A percentile compares a stretch with the other conserved stretches of the same genome.
Conservation (phyloP, 2,113 vertebrate species). For the Hiodon alosoides region DNA sequence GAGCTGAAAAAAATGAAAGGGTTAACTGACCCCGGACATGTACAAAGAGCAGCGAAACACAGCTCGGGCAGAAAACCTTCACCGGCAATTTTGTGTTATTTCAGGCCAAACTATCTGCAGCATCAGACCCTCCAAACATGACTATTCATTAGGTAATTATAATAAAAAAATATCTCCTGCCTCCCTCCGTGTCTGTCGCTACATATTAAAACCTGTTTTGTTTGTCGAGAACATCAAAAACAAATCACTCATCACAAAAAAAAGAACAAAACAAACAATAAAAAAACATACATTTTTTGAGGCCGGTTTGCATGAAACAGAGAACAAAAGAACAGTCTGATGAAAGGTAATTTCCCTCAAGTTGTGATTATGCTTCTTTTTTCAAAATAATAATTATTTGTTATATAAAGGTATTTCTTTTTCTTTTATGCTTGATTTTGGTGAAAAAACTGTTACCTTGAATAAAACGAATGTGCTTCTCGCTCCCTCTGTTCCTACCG, state of each 20-base stretch:
- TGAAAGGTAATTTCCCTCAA: conserved; percentile 44
- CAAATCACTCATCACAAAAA: conserved; percentile 36
- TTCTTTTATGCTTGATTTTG: conserved; percentile 13
- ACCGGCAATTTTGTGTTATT: conserved; percentile 18
- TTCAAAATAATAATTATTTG: not conserved
- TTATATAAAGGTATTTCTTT: not conserved
- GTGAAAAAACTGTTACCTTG: conserved; percentile 45
- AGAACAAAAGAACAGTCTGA: conserved; percentile 39
- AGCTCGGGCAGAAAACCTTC: conserved; percentile 25
- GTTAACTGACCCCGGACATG: too few species aligned
- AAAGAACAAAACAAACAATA: too few species aligned
- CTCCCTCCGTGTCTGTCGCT: conserved; percentile 34
- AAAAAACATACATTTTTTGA: conserved; percentile 21
- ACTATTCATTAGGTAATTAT: conserved; percentile 49
- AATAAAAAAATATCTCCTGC: conserved; percentile 42
- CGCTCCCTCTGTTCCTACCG: conserved; percentile 38
- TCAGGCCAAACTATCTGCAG: conserved; percentile 30
- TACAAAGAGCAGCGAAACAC: not conserved
- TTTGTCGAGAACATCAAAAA: conserved; percentile 48
- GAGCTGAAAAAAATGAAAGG: not conserved
- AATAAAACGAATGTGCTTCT: conserved; percentile 33
- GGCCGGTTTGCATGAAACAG: conserved; percentile 38
- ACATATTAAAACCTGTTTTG: conserved; percentile 52
- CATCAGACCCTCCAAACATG: conserved; percentile 33
- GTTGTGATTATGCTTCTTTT: conserved; percentile 41